Evolutionary conservation across 53 echinoderm and acorn worm genomes (phyloP).

Genomic region (Holothuria scabra): DNA sequence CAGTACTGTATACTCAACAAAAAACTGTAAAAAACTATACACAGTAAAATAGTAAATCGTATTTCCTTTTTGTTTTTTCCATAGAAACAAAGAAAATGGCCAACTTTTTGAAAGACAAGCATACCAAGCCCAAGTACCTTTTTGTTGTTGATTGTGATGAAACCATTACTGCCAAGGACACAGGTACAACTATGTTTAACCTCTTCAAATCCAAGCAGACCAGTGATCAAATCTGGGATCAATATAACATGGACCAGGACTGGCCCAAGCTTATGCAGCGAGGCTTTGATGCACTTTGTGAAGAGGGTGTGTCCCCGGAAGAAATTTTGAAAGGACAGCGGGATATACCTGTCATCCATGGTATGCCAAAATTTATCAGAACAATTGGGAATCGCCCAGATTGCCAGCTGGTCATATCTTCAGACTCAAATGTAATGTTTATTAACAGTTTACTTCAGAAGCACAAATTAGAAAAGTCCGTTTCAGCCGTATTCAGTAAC

Average conservation of each 20-base stretch:
- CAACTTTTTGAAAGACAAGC: slow-evolving; percentile 22
- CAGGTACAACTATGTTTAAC: slow-evolving; percentile 32
- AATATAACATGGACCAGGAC: slow-evolving; percentile 29
- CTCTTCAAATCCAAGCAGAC: slow-evolving; percentile 6
- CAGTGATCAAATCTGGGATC: slow-evolving; percentile 30
- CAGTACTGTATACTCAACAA: too few species aligned
- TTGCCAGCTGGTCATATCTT: slow-evolving; percentile 26
- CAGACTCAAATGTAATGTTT: slow-evolving; percentile 28
- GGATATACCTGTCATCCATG: slow-evolving; percentile 13
- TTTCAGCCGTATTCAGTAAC: slow-evolving; percentile 21
- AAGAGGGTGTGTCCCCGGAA: slow-evolving; percentile 21
- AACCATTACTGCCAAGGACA: slow-evolving; percentile 34
- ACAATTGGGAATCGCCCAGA: slow-evolving; percentile 32
- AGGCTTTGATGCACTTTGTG: slow-evolving; percentile 27
- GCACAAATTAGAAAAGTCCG: slow-evolving; percentile 32
- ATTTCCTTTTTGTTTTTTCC: too few species aligned
- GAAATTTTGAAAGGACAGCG: slow-evolving; percentile 29
- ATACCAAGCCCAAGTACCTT: slow-evolving; percentile 9
- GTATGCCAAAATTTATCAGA: slow-evolving; percentile 28
- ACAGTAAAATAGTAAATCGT: too few species aligned
- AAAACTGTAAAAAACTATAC: too few species aligned
- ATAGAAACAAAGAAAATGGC: slow-evolving; percentile 15
- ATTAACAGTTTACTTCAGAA: slow-evolving; percentile 26
- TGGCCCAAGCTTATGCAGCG: slow-evolving; percentile 35
- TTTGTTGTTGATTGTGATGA: slow-evolving; percentile 45